Percentiles rank a stretch among this genome's conserved stretches.
Conservation (phyloP, 2,113 vertebrate genomes). For the Natator depressus region DNA sequence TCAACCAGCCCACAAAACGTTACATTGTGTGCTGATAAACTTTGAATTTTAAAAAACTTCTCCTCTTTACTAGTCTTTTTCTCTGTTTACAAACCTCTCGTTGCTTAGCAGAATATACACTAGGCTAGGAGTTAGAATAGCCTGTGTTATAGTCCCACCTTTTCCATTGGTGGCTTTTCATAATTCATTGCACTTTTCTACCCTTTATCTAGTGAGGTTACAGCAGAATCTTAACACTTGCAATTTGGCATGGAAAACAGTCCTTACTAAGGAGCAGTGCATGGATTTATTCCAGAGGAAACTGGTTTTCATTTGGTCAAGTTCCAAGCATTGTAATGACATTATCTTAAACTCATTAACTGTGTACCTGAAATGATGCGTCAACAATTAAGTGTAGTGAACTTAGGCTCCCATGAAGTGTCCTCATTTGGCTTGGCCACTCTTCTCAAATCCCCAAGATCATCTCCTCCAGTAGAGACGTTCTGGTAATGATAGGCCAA, state of each 20-base stretch:
- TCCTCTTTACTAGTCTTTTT: background rate
- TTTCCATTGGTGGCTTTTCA: fast-evolving
- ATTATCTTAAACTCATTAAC: fast-evolving
- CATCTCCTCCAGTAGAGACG: background rate
- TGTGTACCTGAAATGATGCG: fast-evolving
- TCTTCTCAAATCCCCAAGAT: background rate
- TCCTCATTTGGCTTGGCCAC: slow-evolving; percentile 23
- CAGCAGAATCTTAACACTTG: background rate
- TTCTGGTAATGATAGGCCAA: background rate
- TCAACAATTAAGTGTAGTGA: background rate
- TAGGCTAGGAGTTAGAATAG: background rate
- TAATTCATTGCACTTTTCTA: fast-evolving
- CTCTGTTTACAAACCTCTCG: background rate
- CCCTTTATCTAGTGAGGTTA: background rate
- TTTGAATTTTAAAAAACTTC: background rate
- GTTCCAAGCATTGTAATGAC: background rate
- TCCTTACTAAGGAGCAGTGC: background rate
- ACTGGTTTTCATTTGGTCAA: background rate
- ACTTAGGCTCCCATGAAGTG: background rate
- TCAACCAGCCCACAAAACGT: slow-evolving; percentile 32
- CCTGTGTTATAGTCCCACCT: background rate
- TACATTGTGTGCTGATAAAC: background rate
- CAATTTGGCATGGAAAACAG: background rate
- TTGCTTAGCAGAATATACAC: fast-evolving
- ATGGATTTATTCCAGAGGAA: background rate